A percentile compares a stretch with the other conserved stretches of the same genome.
Conservation (phyloP, 2,113 vertebrate species). For the Zosterops hypoxanthus region DNA sequence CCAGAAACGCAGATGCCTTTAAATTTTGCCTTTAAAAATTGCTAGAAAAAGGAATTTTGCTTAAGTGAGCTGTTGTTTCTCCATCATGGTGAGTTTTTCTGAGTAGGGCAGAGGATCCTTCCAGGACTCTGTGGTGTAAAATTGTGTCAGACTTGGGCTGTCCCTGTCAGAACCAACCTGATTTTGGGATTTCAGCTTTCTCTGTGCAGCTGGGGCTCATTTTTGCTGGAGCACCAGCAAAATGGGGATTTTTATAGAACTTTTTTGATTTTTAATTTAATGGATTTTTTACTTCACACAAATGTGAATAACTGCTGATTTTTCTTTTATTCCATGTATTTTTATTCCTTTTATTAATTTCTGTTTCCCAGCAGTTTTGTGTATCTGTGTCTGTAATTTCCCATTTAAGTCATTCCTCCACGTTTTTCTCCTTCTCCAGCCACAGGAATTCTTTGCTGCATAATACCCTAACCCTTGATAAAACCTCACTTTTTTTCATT, state of each 20-base stretch:
- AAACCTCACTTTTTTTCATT: background rate
- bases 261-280: too few species aligned
- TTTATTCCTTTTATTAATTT: background rate
- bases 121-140: background rate
- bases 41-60: background rate
- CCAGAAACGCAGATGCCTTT: background rate
- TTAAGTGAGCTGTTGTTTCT: background rate
- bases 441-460: background rate
- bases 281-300: background rate
- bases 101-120: background rate
- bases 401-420: background rate
- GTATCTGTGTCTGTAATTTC: background rate
- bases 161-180: background rate
- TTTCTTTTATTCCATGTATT: background rate
- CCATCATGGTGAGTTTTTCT: fast-evolving
- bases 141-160: background rate
- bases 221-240: background rate
- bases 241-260: too few species aligned
- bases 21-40: background rate
- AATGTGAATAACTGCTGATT: background rate
- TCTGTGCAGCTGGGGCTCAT: background rate
- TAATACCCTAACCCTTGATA: background rate
- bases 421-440: background rate
- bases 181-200: background rate
- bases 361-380: background rate